Conservation (phyloP, 2,888 invertebrate genomes). For the Harpalus rufipes region DNA sequence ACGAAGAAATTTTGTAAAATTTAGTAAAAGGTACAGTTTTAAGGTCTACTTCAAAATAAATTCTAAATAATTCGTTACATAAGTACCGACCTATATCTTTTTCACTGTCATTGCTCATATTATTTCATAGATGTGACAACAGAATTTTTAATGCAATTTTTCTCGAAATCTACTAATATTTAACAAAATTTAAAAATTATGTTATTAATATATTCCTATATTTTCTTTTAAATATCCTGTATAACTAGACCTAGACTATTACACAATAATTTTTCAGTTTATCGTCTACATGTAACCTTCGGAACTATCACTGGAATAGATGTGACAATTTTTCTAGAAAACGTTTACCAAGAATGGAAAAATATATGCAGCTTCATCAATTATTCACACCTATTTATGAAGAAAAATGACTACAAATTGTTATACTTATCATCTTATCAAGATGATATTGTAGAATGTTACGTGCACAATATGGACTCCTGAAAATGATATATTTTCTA, state of each 20-base stretch:
- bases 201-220: too few species aligned
- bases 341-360: neutral
- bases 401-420: neutral
- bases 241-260: neutral
- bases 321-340: neutral
- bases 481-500: too few species aligned
- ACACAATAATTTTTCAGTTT: neutral
- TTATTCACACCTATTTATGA: neutral
- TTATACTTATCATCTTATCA: neutral
- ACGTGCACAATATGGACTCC: neutral
- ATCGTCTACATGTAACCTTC: neutral
- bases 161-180: too few species aligned
- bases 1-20: too few species aligned
- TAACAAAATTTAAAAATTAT: too few species aligned
- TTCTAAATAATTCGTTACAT: too few species aligned
- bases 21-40: too few species aligned
- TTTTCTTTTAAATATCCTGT: neutral
- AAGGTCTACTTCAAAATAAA: too few species aligned
- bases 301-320: neutral
- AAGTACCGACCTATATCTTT: too few species aligned
- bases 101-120: too few species aligned
- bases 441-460: neutral
- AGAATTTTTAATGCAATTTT: too few species aligned
- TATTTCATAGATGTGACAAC: too few species aligned
- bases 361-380: neutral